phyloP scores from a whole-genome alignment of 2,113 vertebrate genomes.

The Zeus faber region DNA sequence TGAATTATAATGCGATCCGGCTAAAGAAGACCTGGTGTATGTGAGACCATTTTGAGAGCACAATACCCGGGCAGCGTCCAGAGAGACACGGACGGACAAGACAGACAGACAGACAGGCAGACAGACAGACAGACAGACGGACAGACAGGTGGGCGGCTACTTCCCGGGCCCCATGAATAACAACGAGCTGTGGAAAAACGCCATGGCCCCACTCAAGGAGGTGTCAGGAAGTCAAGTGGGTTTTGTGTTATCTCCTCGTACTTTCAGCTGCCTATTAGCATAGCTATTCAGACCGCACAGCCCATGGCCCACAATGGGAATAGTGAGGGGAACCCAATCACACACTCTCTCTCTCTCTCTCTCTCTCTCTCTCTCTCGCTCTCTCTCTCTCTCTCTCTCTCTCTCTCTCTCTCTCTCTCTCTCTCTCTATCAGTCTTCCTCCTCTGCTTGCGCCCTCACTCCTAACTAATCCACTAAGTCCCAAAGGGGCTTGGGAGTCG shows the following conservation, averaged over 20 bases:
- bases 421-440: slow-evolving; percentile 42
- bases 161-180: slow-evolving; percentile 66
- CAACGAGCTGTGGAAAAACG: slow-evolving; percentile 65
- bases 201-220: slow-evolving; percentile 64
- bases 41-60: slow-evolving; percentile 29
- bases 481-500: slow-evolving; percentile 55
- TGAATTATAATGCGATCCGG: slow-evolving; percentile 47
- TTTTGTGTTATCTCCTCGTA: slow-evolving; percentile 73
- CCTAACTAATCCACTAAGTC: slow-evolving; percentile 68
- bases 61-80: slow-evolving; percentile 51
- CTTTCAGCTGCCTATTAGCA: slow-evolving; percentile 77
- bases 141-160: slow-evolving; percentile 61
- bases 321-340: slow-evolving; percentile 63
- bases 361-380: slow-evolving; percentile 13
- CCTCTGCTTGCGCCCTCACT: slow-evolving; percentile 51
- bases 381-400: slow-evolving; percentile 57
- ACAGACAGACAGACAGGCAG: too few species aligned
- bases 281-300: slow-evolving; percentile 74
- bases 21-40: slow-evolving; percentile 39
- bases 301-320: slow-evolving; percentile 68
- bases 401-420: slow-evolving; percentile 36
- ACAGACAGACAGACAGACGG: too few species aligned
- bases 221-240: slow-evolving; percentile 78
- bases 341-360: slow-evolving; percentile 31
- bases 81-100: slow-evolving; percentile 62